Base-by-base conservation (phyloP, 2,113 vertebrate species). In the Nematolebias whitei region DNA sequence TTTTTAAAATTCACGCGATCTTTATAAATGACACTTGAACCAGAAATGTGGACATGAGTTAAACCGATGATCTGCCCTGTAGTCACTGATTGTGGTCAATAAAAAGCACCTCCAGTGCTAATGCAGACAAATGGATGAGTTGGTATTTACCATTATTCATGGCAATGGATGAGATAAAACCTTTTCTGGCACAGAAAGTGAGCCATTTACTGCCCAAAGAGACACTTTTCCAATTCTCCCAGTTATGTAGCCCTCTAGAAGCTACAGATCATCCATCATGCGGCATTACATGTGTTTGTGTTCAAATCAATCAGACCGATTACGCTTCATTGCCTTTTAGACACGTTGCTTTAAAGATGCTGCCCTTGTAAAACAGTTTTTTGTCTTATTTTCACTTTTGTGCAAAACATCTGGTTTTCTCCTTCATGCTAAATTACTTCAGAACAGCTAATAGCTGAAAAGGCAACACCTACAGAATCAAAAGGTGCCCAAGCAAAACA, bases 401-500 rank as follows among this genome's bases (percentile, higher is more conserved):
- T n/a, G 11, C 14, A 45, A 12, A 58, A 8, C 13, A 44, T 43
- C 18, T 24, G 3, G 2, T 18, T 16, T 16, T 1, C 2, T 41
- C 39, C 20, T 49, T 39, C 15, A 39, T 18, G 47, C 38, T 41
- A 29, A 7, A 26, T 32, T 60, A 24, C 51, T 32, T 12, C 16
- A 40, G 22, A 7, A 26, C 16, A 24, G 22, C 14, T 41, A 15
- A 44, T 45, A 55, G 65, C 39, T 62, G n/a, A 61, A 67, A 69
- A 45, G 12, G 18, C 22, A 41, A 32, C 51, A 29, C 63, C 49
- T 24, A 43, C 49, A 50, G 35, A 68, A 63, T 11, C 40, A 13
- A 75, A 75, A 71, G 55, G 63, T 67, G 40, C 56, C 66, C 3
- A 13, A 51, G 60, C 62, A 48, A 38, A 23, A 76, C 51, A 50